phyloP scores from a whole-genome alignment of 1,140 invertebrate species.

The Pseudomyrmex concolor region DNA sequence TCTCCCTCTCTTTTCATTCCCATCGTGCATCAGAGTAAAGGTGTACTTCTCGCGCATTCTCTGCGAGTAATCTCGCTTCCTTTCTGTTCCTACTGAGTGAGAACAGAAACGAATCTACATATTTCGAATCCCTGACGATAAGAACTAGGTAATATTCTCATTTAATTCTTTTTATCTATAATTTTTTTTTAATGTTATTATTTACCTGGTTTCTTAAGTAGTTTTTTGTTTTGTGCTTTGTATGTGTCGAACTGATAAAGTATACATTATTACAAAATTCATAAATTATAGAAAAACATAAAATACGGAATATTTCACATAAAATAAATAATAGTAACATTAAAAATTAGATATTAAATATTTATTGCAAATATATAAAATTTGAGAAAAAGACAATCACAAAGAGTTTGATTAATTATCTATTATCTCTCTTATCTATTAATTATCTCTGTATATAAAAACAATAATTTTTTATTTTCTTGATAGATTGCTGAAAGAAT shows the following conservation, averaged over 20 bases:
- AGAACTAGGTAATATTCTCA: not conserved
- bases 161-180: not conserved
- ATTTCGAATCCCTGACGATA: not conserved
- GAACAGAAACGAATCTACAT: slow-evolving; percentile 28
- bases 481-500: no score
- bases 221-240: not conserved
- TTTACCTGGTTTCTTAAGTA: not conserved
- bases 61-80: slow-evolving; percentile 39
- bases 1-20: slow-evolving; percentile 39
- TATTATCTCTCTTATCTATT: no score
- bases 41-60: slow-evolving; percentile 56
- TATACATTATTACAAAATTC: no score
- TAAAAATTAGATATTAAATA: not conserved
- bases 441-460: no score
- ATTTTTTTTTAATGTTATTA: not conserved
- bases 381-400: not conserved
- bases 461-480: no score
- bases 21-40: slow-evolving; percentile 23
- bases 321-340: no score
- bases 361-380: not conserved
- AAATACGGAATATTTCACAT: no score
- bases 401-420: not conserved
- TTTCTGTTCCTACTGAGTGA: slow-evolving; percentile 11
- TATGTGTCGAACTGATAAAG: no score
- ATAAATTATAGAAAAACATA: no score